These are phyloP conservation scores for Xenops minutus DNA, from an alignment of 2,797 vertebrate genomes.

Conservation along the genomic window DNA sequence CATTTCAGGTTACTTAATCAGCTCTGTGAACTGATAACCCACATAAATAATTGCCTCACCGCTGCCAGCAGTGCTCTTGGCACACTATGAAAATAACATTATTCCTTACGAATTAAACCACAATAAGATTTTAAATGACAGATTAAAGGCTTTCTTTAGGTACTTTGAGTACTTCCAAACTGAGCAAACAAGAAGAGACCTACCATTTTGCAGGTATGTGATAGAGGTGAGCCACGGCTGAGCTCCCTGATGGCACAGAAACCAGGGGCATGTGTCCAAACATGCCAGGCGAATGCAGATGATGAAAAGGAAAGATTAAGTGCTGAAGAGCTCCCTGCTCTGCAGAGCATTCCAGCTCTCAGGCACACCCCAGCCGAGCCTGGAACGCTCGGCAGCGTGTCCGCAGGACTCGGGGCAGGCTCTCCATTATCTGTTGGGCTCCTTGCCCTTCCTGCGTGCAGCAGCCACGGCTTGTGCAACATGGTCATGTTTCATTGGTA, in stretches of 20 bases:
- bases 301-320: conserved; percentile 54
- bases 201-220: conserved; percentile 22
- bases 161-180: conserved; percentile 23
- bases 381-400: not conserved
- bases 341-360: conserved; percentile 51
- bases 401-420: not conserved
- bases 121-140: conserved; percentile 45
- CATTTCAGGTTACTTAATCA: conserved; percentile 61
- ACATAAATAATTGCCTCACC: conserved; percentile 36
- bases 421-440: conserved; percentile 23
- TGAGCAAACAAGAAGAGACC: conserved; percentile 1
- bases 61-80: conserved; percentile 47
- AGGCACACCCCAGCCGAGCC: conserved; percentile 33
- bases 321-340: conserved; percentile 56
- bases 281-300: conserved; percentile 32
- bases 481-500: accelerated
- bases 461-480: not conserved
- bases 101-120: conserved; percentile 38
- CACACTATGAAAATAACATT: conserved; percentile 47
- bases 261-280: conserved; percentile 37
- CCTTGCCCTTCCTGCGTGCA: accelerated
- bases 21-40: conserved; percentile 55
- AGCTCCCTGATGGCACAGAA: conserved; percentile 50
- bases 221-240: not conserved
- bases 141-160: conserved; percentile 42